These are phyloP conservation scores for Pollenia amentaria DNA, from an alignment of 2,888 invertebrate species.

Conservation along the genomic window DNA sequence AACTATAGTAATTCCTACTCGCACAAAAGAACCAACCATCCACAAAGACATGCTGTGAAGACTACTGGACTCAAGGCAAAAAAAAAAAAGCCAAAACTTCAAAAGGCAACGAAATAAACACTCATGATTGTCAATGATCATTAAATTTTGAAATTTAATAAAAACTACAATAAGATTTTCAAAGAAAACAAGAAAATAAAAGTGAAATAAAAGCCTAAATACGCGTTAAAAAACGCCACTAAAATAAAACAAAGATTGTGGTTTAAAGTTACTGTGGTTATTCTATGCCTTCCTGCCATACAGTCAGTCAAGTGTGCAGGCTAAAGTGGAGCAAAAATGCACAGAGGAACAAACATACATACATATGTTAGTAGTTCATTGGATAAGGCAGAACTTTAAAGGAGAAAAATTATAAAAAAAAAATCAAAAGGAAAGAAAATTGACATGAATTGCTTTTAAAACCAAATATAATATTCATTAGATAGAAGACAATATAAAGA, in stretches of 20 bases:
- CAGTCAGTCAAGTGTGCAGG: slow-evolving; percentile 47
- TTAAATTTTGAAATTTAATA: slow-evolving; percentile 51
- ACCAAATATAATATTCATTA: too few species aligned
- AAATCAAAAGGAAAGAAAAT: too few species aligned
- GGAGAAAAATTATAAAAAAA: not conserved
- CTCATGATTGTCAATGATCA: slow-evolving; percentile 62
- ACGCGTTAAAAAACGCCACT: slow-evolving; percentile 60
- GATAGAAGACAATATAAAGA: too few species aligned
- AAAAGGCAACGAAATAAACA: slow-evolving; percentile 31
- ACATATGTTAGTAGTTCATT: slow-evolving; percentile 4
- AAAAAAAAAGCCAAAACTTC: not conserved
- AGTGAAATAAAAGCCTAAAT: slow-evolving; percentile 40
- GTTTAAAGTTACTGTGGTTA: slow-evolving; percentile 24
- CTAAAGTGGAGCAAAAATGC: not conserved
- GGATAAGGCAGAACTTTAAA: slow-evolving; percentile 29
- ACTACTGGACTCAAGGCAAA: slow-evolving; percentile 34
- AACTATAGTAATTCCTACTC: slow-evolving; percentile 19
- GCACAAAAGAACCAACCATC: not conserved
- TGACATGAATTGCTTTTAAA: too few species aligned
- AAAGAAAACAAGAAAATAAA: slow-evolving; percentile 41
- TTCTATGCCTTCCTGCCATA: not conserved
- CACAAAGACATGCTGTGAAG: slow-evolving; percentile 15
- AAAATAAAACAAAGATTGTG: slow-evolving; percentile 47
- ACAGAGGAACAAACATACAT: not conserved
- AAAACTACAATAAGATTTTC: slow-evolving; percentile 16